Evolutionary conservation across 2,113 vertebrate genomes (phyloP), one percentile per base, ranked within the genome.

Genomic region (Columba janthina): DNA sequence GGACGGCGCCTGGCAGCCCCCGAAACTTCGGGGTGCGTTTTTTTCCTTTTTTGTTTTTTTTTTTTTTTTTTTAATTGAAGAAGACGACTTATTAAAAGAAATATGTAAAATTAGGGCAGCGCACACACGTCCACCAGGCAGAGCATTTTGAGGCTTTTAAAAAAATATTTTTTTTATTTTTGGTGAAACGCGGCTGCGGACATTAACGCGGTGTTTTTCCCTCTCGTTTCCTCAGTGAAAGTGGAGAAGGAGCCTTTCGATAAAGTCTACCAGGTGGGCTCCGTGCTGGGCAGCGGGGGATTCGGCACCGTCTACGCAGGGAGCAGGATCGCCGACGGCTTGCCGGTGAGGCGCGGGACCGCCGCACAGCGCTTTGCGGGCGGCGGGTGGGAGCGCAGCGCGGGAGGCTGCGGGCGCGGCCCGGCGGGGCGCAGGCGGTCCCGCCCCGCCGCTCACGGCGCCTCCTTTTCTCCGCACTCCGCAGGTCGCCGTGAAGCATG

Each of bases 241-340:
- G 96, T 97, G 82, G 99, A 99, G 77, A 99, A 98, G 97, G 99
- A 99, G 94, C 97, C 98, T 0, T 99, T 99, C 91, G 99, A 99
- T 65, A 99, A 99, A 97, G 94, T 99, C n/a, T 99, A 99, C 97
- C 99, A 99, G 58, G 98, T 99, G 97, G 99, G 99, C 67, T 98
- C 99, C 4, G 99, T 99, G 58, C 96, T 99, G 88, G 99, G 99
- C 74, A 99, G 99, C 93, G 99, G 99, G 2, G 99, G 99, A 6
- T 99, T 99, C 72, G 99, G 99, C 44, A 99, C 99, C 0, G 99
- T 99, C 56, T 99, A 99, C 95, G 98, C 99, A 36, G 99, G 99
- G 46, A 99, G 94, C 96, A 98, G 99, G 92, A 93, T 99, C 89
- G 98, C 98, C 29, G 99, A 99, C 95, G 98, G 99, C 90, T 98